Evolutionary conservation across 2,797 vertebrate genomes (phyloP).

Genomic region (Apogon hyalosoma): DNA sequence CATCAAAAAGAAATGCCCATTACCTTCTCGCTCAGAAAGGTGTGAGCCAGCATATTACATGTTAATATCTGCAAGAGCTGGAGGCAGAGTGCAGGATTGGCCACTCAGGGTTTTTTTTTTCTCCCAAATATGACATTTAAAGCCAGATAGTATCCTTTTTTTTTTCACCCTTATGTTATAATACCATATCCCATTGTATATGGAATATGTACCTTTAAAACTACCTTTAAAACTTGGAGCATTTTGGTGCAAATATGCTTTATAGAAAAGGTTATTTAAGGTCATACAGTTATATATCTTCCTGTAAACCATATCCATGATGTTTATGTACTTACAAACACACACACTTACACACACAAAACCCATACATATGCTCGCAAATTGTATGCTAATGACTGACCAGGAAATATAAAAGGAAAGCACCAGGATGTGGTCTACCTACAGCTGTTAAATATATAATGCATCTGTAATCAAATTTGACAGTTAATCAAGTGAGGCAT

Average conservation of each 20-base stretch:
- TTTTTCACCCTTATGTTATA: background rate
- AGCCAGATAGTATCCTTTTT: conserved; percentile 1
- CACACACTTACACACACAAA: conserved; percentile 10
- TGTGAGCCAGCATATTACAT: conserved; percentile 72
- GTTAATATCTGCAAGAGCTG: conserved; percentile 46
- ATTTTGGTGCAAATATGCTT: background rate
- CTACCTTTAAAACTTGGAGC: background rate
- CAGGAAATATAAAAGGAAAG: conserved; percentile 69
- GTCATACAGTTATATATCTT: conserved; percentile 22
- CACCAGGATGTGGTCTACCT: conserved; percentile 80
- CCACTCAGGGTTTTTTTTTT: background rate
- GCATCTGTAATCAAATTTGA: conserved; percentile 88
- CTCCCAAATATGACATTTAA: background rate
- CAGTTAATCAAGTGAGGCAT: conserved; percentile 86
- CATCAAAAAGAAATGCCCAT: conserved; percentile 74
- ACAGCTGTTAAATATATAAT: conserved; percentile 86
- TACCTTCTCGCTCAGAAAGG: conserved; percentile 61
- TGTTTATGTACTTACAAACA: conserved; percentile 17
- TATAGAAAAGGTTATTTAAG: conserved; percentile 25
- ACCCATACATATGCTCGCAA: conserved; percentile 37
- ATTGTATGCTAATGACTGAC: conserved; percentile 75
- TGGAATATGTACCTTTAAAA: background rate
- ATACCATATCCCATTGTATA: background rate
- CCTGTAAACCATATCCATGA: conserved; percentile 8
- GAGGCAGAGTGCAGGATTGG: conserved; percentile 13